These are phyloP conservation scores for Noctilio leporinus DNA, from an alignment of 2,113 vertebrate species.

Conservation along the genomic window DNA sequence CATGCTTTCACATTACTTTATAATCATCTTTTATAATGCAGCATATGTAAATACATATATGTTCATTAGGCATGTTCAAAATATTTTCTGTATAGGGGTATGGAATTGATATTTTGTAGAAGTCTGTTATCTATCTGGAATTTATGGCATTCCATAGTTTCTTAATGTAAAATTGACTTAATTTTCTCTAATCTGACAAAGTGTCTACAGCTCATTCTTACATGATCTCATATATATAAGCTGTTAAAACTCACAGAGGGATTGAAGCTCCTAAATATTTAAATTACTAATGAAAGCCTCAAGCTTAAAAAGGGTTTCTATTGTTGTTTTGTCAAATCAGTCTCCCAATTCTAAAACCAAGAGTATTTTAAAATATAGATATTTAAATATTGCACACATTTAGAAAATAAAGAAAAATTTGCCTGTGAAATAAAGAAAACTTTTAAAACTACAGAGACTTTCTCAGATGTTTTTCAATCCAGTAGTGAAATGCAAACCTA, in stretches of 20 bases:
- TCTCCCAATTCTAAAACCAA: background rate
- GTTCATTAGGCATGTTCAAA: background rate
- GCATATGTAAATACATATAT: background rate
- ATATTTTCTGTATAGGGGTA: background rate
- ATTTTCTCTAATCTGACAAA: background rate
- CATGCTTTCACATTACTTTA: background rate
- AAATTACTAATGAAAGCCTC: background rate
- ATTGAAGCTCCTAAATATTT: background rate
- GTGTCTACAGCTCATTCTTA: background rate
- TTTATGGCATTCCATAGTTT: background rate
- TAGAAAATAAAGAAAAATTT: background rate
- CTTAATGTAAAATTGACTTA: background rate
- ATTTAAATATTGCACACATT: background rate
- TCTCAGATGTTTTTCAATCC: conserved; percentile 24
- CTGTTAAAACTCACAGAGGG: background rate
- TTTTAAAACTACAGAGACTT: conserved; percentile 27
- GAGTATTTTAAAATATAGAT: background rate
- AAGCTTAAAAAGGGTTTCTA: background rate
- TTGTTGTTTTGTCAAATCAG: background rate
- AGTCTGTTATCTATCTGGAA: background rate
- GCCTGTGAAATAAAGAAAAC: background rate
- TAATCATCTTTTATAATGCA: background rate
- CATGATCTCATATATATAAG: background rate
- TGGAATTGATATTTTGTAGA: background rate
- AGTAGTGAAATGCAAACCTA: background rate